Evolutionary conservation across 2,797 vertebrate genomes (phyloP).

Genomic region (Setipinna tenuifilis): DNA sequence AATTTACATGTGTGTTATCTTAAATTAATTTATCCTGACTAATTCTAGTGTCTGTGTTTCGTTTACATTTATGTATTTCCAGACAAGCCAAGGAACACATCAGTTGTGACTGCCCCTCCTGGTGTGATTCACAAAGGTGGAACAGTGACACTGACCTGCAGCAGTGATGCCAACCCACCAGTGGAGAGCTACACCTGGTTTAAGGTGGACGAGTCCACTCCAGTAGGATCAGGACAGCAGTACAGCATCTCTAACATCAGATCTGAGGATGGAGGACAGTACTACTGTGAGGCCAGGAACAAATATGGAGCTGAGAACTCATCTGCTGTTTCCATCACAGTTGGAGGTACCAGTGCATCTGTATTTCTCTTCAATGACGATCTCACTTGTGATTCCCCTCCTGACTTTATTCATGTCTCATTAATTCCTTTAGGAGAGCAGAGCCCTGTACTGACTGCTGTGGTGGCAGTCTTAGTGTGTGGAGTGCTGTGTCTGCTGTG

Average conservation of each 20-base stretch:
- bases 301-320: slow-evolving; percentile 21
- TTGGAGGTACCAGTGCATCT: neutral
- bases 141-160: neutral
- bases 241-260: neutral
- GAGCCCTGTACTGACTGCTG: no score
- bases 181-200: slow-evolving; percentile 5
- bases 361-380: neutral
- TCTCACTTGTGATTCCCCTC: neutral
- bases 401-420: neutral
- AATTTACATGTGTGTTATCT: no score
- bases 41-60: no score
- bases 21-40: no score
- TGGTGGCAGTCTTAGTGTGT: no score
- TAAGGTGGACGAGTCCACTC: neutral
- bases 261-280: slow-evolving; percentile 3
- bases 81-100: neutral
- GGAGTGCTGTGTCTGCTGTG: no score
- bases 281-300: slow-evolving; percentile 30
- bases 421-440: no score
- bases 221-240: slow-evolving; percentile 10
- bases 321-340: neutral
- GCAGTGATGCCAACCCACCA: neutral
- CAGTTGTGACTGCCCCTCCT: neutral
- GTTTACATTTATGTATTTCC: no score
- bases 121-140: neutral